phyloP scores from a whole-genome alignment of 2,113 vertebrate species.

The Sphyrna mokarran region DNA sequence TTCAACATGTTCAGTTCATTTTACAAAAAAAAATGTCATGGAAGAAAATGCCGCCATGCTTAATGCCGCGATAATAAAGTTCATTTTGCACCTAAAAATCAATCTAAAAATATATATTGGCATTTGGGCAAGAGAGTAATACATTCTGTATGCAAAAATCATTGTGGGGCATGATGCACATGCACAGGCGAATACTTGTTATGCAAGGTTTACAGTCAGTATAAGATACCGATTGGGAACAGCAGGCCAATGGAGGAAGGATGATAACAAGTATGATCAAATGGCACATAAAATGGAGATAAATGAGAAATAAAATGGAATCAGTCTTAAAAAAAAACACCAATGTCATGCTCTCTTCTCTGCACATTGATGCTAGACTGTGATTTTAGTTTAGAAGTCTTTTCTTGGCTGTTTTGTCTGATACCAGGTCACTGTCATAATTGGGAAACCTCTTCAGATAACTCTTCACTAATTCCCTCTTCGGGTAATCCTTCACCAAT shows the following conservation, averaged over 20 bases:
- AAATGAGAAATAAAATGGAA: conserved; percentile 24
- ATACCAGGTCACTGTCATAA: conserved; percentile 57
- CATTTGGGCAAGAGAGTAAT: neutral
- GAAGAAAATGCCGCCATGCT: neutral
- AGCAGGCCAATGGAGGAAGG: neutral
- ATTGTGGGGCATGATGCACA: neutral
- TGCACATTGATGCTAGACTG: conserved; percentile 50
- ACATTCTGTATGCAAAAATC: neutral
- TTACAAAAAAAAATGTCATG: neutral
- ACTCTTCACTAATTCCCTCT: conserved; percentile 55
- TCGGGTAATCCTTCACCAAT: conserved; percentile 49
- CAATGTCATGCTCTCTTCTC: conserved; percentile 45
- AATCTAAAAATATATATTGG: neutral
- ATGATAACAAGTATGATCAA: neutral
- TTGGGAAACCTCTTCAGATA: conserved; percentile 59
- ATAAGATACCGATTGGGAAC: neutral
- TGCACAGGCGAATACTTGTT: neutral
- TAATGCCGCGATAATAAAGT: neutral
- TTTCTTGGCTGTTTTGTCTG: conserved; percentile 57
- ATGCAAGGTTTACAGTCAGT: neutral
- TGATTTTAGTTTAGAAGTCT: conserved; percentile 56
- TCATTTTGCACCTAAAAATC: neutral
- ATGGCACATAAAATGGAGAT: neutral
- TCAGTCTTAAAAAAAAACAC: neutral
- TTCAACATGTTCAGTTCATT: neutral